Evolutionary conservation across 1,140 invertebrate species (phyloP).

Genomic region (Lepidotrigona ventralis): DNA sequence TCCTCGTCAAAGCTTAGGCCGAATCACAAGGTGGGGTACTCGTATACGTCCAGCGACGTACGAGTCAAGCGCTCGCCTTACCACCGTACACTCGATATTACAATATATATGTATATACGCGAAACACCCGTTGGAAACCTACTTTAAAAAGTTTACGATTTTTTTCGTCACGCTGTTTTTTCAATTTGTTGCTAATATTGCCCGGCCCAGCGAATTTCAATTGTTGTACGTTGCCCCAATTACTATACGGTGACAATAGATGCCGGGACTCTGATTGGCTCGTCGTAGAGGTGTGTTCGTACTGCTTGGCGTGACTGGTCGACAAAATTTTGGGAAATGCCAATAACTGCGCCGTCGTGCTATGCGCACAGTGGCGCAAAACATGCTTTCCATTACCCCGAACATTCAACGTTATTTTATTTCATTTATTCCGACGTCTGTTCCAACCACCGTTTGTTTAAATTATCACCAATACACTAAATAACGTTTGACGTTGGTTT

Average conservation of each 20-base stretch:
- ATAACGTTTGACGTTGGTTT: not conserved
- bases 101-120: not conserved
- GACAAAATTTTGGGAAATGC: constrained; percentile 29
- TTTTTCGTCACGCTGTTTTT: not conserved
- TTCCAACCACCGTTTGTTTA: not conserved
- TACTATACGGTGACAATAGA: constrained; percentile 37
- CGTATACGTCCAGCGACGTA: constrained; percentile 34
- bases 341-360: constrained; percentile 48
- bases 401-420: not conserved
- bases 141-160: constrained; percentile 22
- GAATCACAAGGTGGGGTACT: constrained; percentile 46
- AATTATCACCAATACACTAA: not conserved
- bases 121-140: not conserved
- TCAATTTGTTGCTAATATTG: constrained; percentile 40
- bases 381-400: constrained; percentile 21
- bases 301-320: constrained; percentile 17
- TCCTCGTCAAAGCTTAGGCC: constrained; percentile 34
- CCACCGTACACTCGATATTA: not conserved
- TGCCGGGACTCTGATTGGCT: constrained; percentile 44
- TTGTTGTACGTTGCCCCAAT: constrained; percentile 60
- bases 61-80: constrained; percentile 7
- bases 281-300: constrained; percentile 44
- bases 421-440: not conserved
- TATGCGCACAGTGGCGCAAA: constrained; percentile 45
- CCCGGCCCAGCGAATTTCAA: constrained; percentile 56